Evolutionary conservation across 1,140 invertebrate genomes (phyloP).

Genomic region (Neodiprion lecontei): DNA sequence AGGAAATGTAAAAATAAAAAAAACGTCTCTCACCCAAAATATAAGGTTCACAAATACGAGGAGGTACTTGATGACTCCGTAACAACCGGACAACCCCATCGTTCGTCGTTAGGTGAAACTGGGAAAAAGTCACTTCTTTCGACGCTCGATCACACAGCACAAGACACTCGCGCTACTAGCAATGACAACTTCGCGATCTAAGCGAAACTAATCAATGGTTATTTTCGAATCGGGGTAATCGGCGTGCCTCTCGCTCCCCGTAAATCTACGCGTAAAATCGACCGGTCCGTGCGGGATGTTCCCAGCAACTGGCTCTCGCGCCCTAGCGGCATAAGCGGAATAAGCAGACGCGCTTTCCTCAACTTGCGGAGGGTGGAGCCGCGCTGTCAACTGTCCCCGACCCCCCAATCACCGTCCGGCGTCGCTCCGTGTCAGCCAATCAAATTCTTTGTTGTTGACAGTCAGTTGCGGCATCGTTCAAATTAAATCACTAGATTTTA

Average conservation of each 20-base stretch:
- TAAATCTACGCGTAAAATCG: not conserved
- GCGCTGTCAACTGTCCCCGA: not conserved
- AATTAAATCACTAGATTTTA: not conserved
- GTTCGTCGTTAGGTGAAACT: not conserved
- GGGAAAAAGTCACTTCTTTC: not conserved
- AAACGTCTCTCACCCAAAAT: constrained; percentile 70
- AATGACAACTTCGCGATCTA: not conserved
- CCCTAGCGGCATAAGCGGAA: not conserved
- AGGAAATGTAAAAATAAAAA: too few species aligned
- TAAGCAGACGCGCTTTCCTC: not conserved
- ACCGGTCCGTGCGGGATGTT: not conserved
- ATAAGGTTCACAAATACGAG: constrained; percentile 74
- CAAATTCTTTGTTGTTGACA: not conserved
- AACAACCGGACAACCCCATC: constrained; percentile 74
- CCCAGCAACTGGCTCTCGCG: not conserved
- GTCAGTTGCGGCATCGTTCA: not conserved
- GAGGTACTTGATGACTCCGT: constrained; percentile 73
- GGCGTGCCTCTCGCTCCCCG: too few species aligned
- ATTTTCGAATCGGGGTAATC: not conserved
- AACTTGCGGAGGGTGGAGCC: constrained; percentile 1
- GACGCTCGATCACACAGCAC: not conserved
- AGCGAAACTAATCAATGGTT: not conserved
- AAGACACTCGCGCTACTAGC: not conserved
- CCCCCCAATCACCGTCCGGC: not conserved
- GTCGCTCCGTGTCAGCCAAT: not conserved